A percentile compares a stretch with the other conserved stretches of the same genome.
phyloP scores from a whole-genome alignment of 2,113 vertebrate genomes.

The Anguilla rostrata region DNA sequence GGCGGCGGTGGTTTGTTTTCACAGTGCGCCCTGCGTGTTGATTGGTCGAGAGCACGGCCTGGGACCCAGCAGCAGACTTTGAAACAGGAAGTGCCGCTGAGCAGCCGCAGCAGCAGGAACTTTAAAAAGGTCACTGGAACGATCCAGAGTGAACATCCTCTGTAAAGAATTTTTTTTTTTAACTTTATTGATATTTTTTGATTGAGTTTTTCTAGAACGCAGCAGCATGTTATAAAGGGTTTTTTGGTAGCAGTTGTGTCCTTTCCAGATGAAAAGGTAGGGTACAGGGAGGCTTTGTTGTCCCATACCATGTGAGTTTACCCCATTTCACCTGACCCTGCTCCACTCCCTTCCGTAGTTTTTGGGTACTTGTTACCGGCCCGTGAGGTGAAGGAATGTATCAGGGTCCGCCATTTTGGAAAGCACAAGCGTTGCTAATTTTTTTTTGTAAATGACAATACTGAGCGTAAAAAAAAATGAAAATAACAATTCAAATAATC shows the following conservation, averaged over 20 bases:
- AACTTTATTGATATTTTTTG: too few species aligned
- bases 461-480: background rate
- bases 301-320: background rate
- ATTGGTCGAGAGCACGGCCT: background rate
- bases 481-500: too few species aligned
- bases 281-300: background rate
- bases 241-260: background rate
- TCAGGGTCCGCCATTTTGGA: background rate
- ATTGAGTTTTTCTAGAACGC: too few species aligned
- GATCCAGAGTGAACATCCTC: too few species aligned
- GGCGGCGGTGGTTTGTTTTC: background rate
- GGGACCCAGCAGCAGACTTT: too few species aligned
- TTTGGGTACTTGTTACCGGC: conserved; percentile 20
- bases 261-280: background rate
- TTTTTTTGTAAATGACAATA: background rate
- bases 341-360: conserved; percentile 26
- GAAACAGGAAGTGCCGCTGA: background rate
- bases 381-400: background rate
- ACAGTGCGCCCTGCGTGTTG: background rate
- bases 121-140: background rate
- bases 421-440: background rate
- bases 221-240: background rate
- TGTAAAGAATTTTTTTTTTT: too few species aligned
- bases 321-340: background rate
- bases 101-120: background rate